phyloP scores from a whole-genome alignment of 2,888 invertebrate genomes.

The Lordiphosa fenestrarum region DNA sequence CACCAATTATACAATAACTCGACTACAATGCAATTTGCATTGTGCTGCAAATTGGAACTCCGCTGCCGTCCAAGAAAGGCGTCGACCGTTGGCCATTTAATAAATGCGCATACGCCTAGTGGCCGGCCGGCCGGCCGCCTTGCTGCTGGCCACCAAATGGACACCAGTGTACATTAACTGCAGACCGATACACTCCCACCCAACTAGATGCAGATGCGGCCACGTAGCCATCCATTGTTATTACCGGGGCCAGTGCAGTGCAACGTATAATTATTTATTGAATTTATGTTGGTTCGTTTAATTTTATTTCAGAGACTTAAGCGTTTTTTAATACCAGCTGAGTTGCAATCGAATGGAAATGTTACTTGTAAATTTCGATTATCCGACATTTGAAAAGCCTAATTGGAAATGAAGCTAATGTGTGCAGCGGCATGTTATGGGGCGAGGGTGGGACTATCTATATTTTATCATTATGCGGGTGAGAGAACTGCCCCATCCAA shows the following conservation, averaged over 20 bases:
- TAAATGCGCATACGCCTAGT: constrained; percentile 66
- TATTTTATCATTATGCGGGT: too few relatives aligned
- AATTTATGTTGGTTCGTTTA: constrained; percentile 69
- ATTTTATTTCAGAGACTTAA: constrained; percentile 63
- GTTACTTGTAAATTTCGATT: constrained; percentile 53
- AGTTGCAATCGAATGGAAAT: constrained; percentile 15
- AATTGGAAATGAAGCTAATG: constrained; percentile 39
- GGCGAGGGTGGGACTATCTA: too few relatives aligned
- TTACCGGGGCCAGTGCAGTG: constrained; percentile 37
- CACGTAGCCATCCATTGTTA: constrained; percentile 31
- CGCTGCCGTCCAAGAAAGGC: constrained; percentile 38
- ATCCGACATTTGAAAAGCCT: constrained; percentile 63
- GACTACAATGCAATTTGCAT: constrained; percentile 73
- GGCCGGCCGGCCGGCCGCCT: constrained; percentile 22
- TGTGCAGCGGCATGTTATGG: constrained; percentile 24
- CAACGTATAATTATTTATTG: constrained; percentile 76
- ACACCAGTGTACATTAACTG: constrained; percentile 55
- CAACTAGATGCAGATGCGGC: constrained; percentile 15
- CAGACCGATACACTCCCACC: constrained; percentile 39
- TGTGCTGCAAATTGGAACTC: constrained; percentile 66
- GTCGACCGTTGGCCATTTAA: constrained; percentile 57
- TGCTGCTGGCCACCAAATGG: constrained; percentile 39
- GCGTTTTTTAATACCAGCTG: constrained; percentile 70
- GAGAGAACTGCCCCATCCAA: too few relatives aligned
- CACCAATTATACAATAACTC: constrained; percentile 73